Evolutionary conservation across 2,113 vertebrate genomes (phyloP).

Genomic region (Vombatus ursinus): DNA sequence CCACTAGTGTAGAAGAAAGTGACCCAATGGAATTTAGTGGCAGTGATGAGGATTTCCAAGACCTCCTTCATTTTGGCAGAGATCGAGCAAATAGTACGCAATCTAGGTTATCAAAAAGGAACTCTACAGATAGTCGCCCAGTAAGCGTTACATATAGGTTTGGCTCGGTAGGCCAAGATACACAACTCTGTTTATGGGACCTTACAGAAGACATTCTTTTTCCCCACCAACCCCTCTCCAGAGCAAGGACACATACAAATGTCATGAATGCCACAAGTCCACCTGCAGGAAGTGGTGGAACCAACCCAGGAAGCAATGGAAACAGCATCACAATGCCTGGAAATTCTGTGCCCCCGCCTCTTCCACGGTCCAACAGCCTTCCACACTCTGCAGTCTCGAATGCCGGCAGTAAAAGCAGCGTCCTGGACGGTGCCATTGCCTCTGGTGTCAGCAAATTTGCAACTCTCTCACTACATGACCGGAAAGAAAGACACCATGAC

Average conservation of each 20-base stretch:
- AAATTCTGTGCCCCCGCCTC: slow-evolving; percentile 89
- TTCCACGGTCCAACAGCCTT: slow-evolving; percentile 98
- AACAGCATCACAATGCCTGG: slow-evolving; percentile 88
- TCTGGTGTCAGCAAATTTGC: slow-evolving; percentile 97
- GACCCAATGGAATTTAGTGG: slow-evolving; percentile 97
- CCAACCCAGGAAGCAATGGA: slow-evolving; percentile 84
- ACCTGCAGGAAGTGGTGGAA: slow-evolving; percentile 83
- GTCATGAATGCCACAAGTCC: slow-evolving; percentile 97
- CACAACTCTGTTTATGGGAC: slow-evolving; percentile 98
- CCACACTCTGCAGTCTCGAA: slow-evolving; percentile 93
- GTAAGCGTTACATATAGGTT: slow-evolving; percentile 98
- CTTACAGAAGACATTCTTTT: slow-evolving; percentile 99
- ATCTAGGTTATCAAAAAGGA: slow-evolving; percentile 96
- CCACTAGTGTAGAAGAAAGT: slow-evolving; percentile 96
- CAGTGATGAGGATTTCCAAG: slow-evolving; percentile 98
- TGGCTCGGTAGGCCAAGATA: slow-evolving; percentile 98
- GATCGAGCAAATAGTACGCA: slow-evolving; percentile 96
- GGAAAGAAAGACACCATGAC: slow-evolving; percentile 96
- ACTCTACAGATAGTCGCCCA: slow-evolving; percentile 96
- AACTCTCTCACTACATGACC: slow-evolving; percentile 96
- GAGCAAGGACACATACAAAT: slow-evolving; percentile 98
- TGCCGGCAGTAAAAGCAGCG: slow-evolving; percentile 92
- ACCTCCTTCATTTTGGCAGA: slow-evolving; percentile 92
- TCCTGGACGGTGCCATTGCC: slow-evolving; percentile 92
- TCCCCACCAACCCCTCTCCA: slow-evolving; percentile 96